Percentiles rank a stretch among this genome's conserved stretches.
Conservation (phyloP, 2,797 vertebrate genomes). For the Phyllotis vaccarum region DNA sequence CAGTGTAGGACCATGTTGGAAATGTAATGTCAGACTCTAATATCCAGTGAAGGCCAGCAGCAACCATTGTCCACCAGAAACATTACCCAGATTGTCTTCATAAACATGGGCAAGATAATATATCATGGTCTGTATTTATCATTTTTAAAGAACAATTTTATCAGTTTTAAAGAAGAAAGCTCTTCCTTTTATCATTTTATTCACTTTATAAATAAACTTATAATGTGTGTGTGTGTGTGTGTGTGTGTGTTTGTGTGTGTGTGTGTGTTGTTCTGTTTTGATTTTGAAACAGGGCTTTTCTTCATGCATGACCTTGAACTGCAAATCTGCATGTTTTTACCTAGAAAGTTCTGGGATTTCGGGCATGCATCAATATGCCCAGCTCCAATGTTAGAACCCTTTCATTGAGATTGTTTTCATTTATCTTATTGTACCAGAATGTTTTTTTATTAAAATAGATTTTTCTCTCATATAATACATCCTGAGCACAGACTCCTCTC, state of each 20-base stretch:
- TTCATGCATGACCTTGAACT: neutral
- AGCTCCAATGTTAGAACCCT: neutral
- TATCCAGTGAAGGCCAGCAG: neutral
- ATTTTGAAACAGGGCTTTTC: neutral
- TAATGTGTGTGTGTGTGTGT: neutral
- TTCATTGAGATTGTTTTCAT: too few relatives aligned
- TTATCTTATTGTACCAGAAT: neutral
- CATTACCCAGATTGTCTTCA: neutral
- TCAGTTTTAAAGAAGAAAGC: neutral
- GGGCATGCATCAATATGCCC: too few relatives aligned
- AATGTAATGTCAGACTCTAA: neutral
- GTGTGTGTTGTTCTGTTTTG: neutral
- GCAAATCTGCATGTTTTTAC: neutral
- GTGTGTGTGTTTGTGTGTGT: neutral
- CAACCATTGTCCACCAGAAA: neutral
- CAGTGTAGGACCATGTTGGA: accelerated
- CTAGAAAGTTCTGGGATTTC: neutral
- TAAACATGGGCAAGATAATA: neutral
- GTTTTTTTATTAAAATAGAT: neutral
- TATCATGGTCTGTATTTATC: too few relatives aligned
- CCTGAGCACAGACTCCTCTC: neutral
- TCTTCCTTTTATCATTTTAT: neutral
- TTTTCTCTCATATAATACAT: neutral
- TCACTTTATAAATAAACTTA: neutral
- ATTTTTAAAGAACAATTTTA: too few relatives aligned